Evolutionary conservation across 2,888 invertebrate species (phyloP).

Genomic region (Arctia plantaginis): DNA sequence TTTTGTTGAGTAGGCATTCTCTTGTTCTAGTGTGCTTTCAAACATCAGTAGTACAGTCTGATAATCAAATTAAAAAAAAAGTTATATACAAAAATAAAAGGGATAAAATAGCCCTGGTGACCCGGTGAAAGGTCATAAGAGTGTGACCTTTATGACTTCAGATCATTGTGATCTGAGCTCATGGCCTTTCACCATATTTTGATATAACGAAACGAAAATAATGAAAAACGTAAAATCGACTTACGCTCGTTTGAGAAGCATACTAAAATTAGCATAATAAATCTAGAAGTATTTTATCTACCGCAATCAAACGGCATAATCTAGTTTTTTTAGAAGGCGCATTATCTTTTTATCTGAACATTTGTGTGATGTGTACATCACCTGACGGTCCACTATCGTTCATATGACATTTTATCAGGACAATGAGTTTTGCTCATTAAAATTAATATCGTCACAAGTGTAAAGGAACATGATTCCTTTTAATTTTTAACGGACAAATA

Average conservation of each 20-base stretch:
- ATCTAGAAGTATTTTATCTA: constrained; percentile 1
- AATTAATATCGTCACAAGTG: constrained; percentile 18
- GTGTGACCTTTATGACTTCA: too few species aligned
- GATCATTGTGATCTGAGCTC: too few species aligned
- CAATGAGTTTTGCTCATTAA: constrained; percentile 44
- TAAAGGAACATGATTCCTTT: neutral
- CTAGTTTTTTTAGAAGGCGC: constrained; percentile 48
- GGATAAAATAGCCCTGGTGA: too few species aligned
- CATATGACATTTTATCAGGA: constrained; percentile 71
- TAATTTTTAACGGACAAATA: neutral
- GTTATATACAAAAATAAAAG: neutral
- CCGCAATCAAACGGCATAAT: neutral
- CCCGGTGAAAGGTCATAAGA: too few species aligned
- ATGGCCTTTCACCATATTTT: too few species aligned
- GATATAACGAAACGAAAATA: neutral
- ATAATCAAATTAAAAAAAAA: neutral
- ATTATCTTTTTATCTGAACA: constrained; percentile 57
- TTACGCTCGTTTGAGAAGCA: neutral
- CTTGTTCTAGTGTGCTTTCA: too few species aligned
- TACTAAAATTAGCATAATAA: neutral
- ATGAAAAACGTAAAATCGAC: neutral
- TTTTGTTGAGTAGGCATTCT: too few species aligned
- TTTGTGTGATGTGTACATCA: constrained; percentile 64
- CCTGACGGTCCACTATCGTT: constrained; percentile 70
- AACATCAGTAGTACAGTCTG: neutral